Conservation (phyloP, 2,113 vertebrate genomes). For the Pollimyrus isidori region DNA sequence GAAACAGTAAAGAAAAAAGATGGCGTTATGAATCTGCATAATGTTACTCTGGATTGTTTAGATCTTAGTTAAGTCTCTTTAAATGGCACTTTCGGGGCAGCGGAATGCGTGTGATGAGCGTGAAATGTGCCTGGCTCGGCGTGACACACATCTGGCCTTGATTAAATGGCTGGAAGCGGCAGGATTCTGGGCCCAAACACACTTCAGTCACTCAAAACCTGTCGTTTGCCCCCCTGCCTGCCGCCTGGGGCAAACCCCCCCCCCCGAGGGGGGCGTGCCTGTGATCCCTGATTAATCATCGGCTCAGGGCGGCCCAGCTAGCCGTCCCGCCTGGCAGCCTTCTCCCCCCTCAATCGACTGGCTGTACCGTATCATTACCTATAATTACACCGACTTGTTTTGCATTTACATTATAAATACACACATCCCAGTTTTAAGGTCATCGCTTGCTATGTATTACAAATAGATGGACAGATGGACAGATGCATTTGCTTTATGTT, state of each 20-base stretch:
- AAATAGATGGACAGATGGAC: not conserved
- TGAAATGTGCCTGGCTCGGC: not conserved
- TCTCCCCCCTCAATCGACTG: not conserved
- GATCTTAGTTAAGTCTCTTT: not conserved
- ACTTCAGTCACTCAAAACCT: not conserved
- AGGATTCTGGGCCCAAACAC: not conserved
- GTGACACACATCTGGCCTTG: not conserved
- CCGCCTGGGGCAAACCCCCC: not conserved
- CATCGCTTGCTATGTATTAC: not conserved
- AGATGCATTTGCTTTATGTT: not conserved
- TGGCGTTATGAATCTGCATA: not conserved
- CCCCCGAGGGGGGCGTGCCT: not conserved
- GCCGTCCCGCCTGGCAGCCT: not conserved
- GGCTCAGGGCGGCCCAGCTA: not conserved
- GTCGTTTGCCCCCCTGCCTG: not conserved
- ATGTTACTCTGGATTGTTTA: not conserved
- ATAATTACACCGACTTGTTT: constrained; percentile 26
- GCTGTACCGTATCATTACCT: not conserved
- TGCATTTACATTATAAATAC: not conserved
- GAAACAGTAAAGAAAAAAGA: not conserved
- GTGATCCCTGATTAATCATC: not conserved
- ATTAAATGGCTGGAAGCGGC: not conserved
- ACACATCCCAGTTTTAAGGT: not conserved
- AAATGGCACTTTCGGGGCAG: not conserved
- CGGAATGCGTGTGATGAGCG: not conserved